Percentiles rank a stretch among this genome's conserved stretches.
Evolutionary conservation across 1,140 invertebrate genomes (phyloP).

Genomic region (Drosophila grimshawi): DNA sequence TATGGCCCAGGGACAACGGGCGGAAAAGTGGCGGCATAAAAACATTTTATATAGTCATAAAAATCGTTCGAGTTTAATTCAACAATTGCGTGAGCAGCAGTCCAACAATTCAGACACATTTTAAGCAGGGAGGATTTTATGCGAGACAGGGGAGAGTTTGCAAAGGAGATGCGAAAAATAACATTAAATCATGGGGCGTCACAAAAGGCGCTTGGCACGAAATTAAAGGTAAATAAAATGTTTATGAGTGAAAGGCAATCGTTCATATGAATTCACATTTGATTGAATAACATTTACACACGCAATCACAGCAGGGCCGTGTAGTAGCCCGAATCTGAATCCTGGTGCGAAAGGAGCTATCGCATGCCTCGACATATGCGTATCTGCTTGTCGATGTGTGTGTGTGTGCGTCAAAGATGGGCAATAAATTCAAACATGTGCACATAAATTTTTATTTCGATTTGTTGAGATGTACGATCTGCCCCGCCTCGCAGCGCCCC

Average conservation of each 20-base stretch:
- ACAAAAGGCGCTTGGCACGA: conserved; percentile 77
- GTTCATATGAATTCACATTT: conserved; percentile 81
- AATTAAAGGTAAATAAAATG: conserved; percentile 83
- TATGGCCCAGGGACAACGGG: neutral
- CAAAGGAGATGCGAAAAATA: conserved; percentile 11
- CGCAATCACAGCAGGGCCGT: conserved; percentile 38
- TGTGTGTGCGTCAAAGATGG: conserved; percentile 51
- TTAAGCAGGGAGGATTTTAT: conserved; percentile 3
- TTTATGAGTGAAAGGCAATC: conserved; percentile 75
- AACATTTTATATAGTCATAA: conserved; percentile 78
- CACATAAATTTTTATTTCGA: conserved; percentile 81
- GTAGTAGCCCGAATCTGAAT: conserved; percentile 45
- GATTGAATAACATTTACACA: conserved; percentile 83
- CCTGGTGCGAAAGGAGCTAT: neutral
- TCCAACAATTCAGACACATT: conserved; percentile 45
- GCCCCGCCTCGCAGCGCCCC: neutral
- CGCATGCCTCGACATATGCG: neutral
- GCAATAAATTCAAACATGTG: conserved; percentile 82
- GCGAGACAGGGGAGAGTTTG: neutral
- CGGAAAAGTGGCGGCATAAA: conserved; percentile 32
- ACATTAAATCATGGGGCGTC: conserved; percentile 66
- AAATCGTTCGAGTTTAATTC: conserved; percentile 67
- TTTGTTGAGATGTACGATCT: conserved; percentile 60
- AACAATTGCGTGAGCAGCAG: conserved; percentile 27
- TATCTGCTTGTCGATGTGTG: neutral